Evolutionary conservation across 2,888 invertebrate species (phyloP), one percentile per base, ranked within the genome.

Genomic region (Tolmerus cingulatus): DNA sequence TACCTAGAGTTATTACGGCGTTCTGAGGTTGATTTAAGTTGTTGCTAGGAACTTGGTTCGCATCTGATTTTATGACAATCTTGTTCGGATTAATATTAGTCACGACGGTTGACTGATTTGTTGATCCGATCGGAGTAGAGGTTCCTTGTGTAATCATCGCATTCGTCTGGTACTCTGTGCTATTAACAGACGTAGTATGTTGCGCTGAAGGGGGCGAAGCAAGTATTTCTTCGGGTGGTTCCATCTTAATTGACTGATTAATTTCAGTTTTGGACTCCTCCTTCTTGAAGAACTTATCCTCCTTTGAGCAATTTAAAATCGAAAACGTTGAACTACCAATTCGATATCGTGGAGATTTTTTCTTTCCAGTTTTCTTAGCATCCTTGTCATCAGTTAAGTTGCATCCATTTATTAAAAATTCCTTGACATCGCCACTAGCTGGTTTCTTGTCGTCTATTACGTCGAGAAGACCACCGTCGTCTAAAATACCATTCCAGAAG

Each of bases 401-500:
- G 74, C 88, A 30, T 30, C 78, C 74, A 78, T 87, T 87, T 66
- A 76, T 85, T 16, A 84, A 46, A 19, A 85, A 78, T 14, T 87
- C 85, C 30, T 76, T 55, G 5, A 66, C 66, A 81, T 74, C 87
- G 30, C 81, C 30, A 46, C 78, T 46, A 5, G 79, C n/a, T n/a
- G 86, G 34, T 37, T 77, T 74, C 76, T 87, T 84, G 5, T 90
- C 91, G 76, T 91, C 90, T 34, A 92, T 92, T 85, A 91, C 91
- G 82, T 92, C 92, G 14, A 90, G 89, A 74, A 92, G 88, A 43
- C 91, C 89, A 19, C 91, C 92, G 46, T 92, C 92, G 85, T 92
- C 93, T 4, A 93, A 90, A n/a, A 93, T 92, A 86, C 92, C 92
- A 88, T 92, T 93, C 93, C 93, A 93, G 89, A 93, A 93, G 87